A percentile compares a stretch with the other conserved stretches of the same genome.
Conservation (phyloP, 2,888 invertebrate species). For the Patella caerulea region DNA sequence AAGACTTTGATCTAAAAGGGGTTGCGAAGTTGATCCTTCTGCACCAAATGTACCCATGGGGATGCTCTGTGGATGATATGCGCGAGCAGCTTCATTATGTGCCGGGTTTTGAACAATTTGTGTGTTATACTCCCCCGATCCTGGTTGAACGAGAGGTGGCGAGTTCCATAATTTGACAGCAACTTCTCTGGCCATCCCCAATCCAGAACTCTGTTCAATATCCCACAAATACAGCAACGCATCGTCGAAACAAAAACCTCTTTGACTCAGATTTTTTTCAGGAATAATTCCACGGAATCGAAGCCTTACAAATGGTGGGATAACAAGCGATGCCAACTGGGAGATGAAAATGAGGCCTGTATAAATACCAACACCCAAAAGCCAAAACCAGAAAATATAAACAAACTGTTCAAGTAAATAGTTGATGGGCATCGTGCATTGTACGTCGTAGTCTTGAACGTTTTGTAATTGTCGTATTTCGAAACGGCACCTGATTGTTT, state of each 20-base stretch:
- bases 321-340: background rate
- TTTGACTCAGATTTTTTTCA: background rate
- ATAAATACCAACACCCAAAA: background rate
- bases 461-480: background rate
- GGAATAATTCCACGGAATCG: conserved; percentile 5
- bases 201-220: too few species aligned
- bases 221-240: background rate
- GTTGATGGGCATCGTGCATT: background rate
- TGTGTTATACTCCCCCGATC: too few species aligned
- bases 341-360: background rate
- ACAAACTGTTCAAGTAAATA: background rate
- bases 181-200: too few species aligned
- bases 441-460: background rate
- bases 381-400: background rate
- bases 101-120: too few species aligned
- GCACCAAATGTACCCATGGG: too few species aligned
- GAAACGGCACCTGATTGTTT: background rate
- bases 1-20: too few species aligned
- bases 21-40: too few species aligned
- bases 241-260: conserved; percentile 3
- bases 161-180: too few species aligned
- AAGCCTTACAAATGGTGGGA: background rate
- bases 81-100: too few species aligned
- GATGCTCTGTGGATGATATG: too few species aligned
- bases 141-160: too few species aligned